Conservation (phyloP, 2,888 invertebrate genomes). For the Drosophila pseudotakahashii region DNA sequence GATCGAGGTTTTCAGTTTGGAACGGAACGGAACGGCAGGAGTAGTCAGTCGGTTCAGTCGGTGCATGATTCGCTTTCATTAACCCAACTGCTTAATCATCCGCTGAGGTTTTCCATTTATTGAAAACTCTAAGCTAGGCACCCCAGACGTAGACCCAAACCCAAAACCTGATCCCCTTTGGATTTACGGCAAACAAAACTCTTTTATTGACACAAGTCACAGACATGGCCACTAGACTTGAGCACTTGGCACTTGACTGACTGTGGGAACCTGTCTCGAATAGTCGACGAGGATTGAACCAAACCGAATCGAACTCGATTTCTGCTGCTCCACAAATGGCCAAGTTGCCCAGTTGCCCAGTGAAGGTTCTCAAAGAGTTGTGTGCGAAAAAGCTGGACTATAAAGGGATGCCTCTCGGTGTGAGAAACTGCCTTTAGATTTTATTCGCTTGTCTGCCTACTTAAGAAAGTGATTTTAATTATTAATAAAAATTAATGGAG, state of each 20-base stretch:
- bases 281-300: constrained; percentile 9
- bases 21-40: constrained; percentile 50
- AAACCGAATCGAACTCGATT: constrained; percentile 39
- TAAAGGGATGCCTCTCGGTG: constrained; percentile 9
- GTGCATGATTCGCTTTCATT: constrained; percentile 79
- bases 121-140: constrained; percentile 50
- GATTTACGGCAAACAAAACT: constrained; percentile 51
- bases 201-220: constrained; percentile 67
- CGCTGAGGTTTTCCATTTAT: constrained; percentile 62
- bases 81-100: constrained; percentile 78
- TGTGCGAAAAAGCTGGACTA: background rate
- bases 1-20: constrained; percentile 41
- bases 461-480: background rate
- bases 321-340: constrained; percentile 54
- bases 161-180: background rate
- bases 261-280: constrained; percentile 69
- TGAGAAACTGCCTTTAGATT: background rate
- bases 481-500: too few relatives aligned
- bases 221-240: constrained; percentile 32
- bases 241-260: constrained; percentile 48
- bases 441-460: background rate
- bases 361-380: constrained; percentile 10
- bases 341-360: constrained; percentile 5
- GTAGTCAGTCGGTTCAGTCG: constrained; percentile 30
- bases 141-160: background rate